Conservation (phyloP, 1,140 invertebrate species). For the Apis mellifera region DNA sequence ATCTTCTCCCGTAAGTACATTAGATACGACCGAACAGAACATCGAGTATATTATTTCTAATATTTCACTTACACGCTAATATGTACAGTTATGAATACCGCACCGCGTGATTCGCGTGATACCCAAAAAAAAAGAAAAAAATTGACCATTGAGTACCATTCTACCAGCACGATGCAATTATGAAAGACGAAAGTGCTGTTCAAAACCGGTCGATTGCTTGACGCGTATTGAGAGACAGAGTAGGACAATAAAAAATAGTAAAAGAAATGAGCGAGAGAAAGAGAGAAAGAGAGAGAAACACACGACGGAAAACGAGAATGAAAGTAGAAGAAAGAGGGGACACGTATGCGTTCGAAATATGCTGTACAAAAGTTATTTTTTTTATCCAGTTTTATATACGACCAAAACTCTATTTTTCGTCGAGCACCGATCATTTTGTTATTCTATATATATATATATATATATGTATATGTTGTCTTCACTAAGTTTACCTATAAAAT, state of each 20-base stretch:
- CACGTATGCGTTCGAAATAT: slow-evolving; percentile 12
- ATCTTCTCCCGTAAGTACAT: slow-evolving; percentile 60
- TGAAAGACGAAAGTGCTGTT: slow-evolving; percentile 64
- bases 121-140: slow-evolving; percentile 12
- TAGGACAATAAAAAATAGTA: slow-evolving; percentile 47
- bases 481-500: slow-evolving; percentile 5
- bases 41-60: slow-evolving; percentile 56
- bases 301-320: slow-evolving; percentile 10
- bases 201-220: slow-evolving; percentile 62
- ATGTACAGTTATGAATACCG: slow-evolving; percentile 65
- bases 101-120: slow-evolving; percentile 45
- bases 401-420: slow-evolving; percentile 13
- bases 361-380: slow-evolving; percentile 56
- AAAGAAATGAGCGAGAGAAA: slow-evolving; percentile 45
- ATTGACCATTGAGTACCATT: slow-evolving; percentile 50
- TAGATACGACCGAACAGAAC: slow-evolving; percentile 64
- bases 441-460: no score
- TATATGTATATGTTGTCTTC: background rate
- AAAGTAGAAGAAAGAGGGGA: slow-evolving; percentile 48
- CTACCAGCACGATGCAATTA: slow-evolving; percentile 47
- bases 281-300: slow-evolving; percentile 33
- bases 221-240: slow-evolving; percentile 44
- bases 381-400: slow-evolving; percentile 30
- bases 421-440: background rate
- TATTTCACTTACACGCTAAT: slow-evolving; percentile 64